These are phyloP conservation scores for Trididemnum clinides DNA, from an alignment of 23 tunicate genomes.

Conservation along the genomic window DNA sequence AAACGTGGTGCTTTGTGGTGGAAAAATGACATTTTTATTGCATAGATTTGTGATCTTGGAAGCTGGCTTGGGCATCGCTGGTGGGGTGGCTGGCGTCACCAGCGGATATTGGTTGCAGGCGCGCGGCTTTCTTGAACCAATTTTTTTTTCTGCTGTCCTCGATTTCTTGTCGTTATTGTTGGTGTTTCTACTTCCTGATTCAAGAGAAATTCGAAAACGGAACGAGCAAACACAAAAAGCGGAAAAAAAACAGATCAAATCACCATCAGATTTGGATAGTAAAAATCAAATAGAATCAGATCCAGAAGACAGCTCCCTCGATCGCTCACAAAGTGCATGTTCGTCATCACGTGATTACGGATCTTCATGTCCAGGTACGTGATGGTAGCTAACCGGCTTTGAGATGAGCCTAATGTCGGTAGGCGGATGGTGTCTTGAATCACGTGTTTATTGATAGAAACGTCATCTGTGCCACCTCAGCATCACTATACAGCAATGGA, in stretches of 20 bases:
- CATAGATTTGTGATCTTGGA: slow-evolving; percentile 73
- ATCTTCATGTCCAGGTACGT: too few relatives aligned
- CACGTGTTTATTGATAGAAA: background rate
- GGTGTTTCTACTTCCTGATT: slow-evolving; percentile 53
- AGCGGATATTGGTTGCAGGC: slow-evolving; percentile 79
- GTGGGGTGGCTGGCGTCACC: slow-evolving; percentile 72
- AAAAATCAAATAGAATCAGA: background rate
- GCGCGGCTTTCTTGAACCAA: slow-evolving; percentile 63
- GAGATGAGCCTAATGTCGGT: too few relatives aligned
- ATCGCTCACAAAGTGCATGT: background rate
- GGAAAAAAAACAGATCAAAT: background rate
- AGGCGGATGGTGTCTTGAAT: too few relatives aligned
- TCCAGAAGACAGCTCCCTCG: background rate
- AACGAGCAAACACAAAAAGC: background rate
- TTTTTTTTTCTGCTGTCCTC: slow-evolving; percentile 22
- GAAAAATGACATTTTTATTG: too few relatives aligned
- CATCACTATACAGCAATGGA: background rate
- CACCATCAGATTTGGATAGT: background rate
- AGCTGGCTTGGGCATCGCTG: slow-evolving; percentile 65
- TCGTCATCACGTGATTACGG: background rate
- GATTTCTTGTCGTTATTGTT: slow-evolving; percentile 14
- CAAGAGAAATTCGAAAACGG: slow-evolving; percentile 2
- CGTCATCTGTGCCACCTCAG: too few relatives aligned
- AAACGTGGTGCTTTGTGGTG: too few relatives aligned
- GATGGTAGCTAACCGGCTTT: too few relatives aligned